Percentiles rank a stretch among this genome's conserved stretches.
Conservation (phyloP, 1,140 invertebrate genomes). For the Rhagoletis zephyria region DNA sequence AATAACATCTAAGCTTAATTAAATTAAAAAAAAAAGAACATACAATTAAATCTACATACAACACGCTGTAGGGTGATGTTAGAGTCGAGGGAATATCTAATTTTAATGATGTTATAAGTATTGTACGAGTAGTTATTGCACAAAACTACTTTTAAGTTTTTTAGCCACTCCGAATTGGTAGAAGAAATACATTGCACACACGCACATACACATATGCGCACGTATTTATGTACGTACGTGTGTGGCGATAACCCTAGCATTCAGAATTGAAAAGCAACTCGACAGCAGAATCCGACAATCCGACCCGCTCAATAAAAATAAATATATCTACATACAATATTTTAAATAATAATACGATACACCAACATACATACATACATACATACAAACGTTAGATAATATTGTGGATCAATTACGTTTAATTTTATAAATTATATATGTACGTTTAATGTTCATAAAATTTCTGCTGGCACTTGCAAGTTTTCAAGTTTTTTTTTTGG, state of each 20-base stretch:
- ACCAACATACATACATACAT: neutral
- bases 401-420: slow-evolving; percentile 47
- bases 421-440: slow-evolving; percentile 52
- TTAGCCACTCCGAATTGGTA: neutral
- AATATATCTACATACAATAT: neutral
- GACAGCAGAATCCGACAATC: neutral
- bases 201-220: neutral
- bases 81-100: slow-evolving; percentile 27
- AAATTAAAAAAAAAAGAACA: slow-evolving; percentile 45
- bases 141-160: slow-evolving; percentile 41
- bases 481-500: slow-evolving; percentile 36
- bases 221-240: neutral
- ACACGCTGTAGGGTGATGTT: slow-evolving; percentile 25
- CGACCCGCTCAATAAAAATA: neutral
- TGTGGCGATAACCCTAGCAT: slow-evolving; percentile 4
- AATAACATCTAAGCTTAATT: slow-evolving; percentile 48
- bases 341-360: neutral
- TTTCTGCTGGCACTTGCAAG: slow-evolving; percentile 24
- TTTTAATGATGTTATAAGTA: slow-evolving; percentile 19
- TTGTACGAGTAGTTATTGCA: slow-evolving; percentile 28
- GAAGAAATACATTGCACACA: neutral
- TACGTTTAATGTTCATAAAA: slow-evolving; percentile 45
- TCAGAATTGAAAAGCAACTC: neutral
- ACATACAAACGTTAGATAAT: slow-evolving; percentile 17
- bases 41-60: slow-evolving; percentile 42